Percentiles rank a stretch among this genome's conserved stretches.
Conservation (phyloP, 1,140 invertebrate species). For the Cheumatopsyche charites region DNA sequence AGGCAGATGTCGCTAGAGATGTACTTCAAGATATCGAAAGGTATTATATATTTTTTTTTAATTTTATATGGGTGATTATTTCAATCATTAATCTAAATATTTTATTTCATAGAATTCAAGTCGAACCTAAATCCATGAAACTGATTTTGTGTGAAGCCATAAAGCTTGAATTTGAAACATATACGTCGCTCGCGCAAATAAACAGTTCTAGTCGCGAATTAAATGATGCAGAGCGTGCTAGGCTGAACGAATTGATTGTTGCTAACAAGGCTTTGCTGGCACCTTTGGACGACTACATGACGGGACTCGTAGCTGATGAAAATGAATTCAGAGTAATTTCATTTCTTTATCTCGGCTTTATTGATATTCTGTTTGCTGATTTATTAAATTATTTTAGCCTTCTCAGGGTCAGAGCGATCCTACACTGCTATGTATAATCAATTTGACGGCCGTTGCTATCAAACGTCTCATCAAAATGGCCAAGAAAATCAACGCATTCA, state of each 20-base stretch:
- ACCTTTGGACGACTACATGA: slow-evolving; percentile 80
- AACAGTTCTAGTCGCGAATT: slow-evolving; percentile 71
- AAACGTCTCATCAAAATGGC: slow-evolving; percentile 89
- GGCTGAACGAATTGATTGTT: slow-evolving; percentile 81
- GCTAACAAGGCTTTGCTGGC: slow-evolving; percentile 82
- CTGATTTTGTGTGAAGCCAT: slow-evolving; percentile 83
- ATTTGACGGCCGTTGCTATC: slow-evolving; percentile 90
- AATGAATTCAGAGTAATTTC: slow-evolving; percentile 64
- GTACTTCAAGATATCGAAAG: slow-evolving; percentile 70
- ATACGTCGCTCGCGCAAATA: slow-evolving; percentile 65
- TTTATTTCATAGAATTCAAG: slow-evolving; percentile 53
- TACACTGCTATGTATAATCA: slow-evolving; percentile 80
- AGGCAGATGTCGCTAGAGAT: slow-evolving; percentile 63
- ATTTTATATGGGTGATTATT: neutral
- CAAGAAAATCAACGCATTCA: slow-evolving; percentile 87
- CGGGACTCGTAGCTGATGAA: slow-evolving; percentile 68
- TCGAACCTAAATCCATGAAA: slow-evolving; percentile 73
- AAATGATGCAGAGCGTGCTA: slow-evolving; percentile 81
- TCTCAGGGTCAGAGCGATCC: slow-evolving; percentile 70
- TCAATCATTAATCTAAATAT: slow-evolving; percentile 1
- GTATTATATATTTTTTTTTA: slow-evolving; percentile 47
- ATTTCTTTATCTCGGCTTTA: neutral
- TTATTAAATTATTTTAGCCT: slow-evolving; percentile 54
- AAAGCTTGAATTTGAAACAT: slow-evolving; percentile 79
- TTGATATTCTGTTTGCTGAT: neutral